Evolutionary conservation across 2,888 invertebrate species (phyloP).

Genomic region (Scaeva pyrastri): DNA sequence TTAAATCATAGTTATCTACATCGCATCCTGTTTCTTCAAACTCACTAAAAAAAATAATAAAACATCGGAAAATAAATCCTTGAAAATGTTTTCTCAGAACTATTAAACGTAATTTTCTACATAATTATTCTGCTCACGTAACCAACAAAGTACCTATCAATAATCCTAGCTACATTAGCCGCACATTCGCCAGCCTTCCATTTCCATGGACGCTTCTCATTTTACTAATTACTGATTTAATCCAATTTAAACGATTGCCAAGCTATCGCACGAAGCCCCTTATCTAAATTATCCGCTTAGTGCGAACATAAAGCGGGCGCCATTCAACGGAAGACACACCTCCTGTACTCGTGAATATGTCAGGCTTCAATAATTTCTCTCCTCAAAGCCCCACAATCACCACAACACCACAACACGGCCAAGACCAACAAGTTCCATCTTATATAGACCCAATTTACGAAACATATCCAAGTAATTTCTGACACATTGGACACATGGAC

Average conservation of each 20-base stretch:
- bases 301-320: constrained; percentile 51
- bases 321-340: constrained; percentile 66
- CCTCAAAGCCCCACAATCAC: constrained; percentile 13
- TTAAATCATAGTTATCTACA: no score
- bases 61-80: neutral
- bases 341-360: constrained; percentile 53
- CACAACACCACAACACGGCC: neutral
- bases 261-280: constrained; percentile 48
- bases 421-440: neutral
- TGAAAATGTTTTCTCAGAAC: neutral
- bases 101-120: neutral
- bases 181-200: constrained; percentile 38
- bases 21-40: no score
- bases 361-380: constrained; percentile 55
- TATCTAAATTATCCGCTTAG: constrained; percentile 72
- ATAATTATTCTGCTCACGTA: neutral
- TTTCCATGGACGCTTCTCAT: constrained; percentile 40
- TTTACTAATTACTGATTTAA: constrained; percentile 68
- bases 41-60: neutral
- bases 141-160: constrained; percentile 35
- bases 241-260: constrained; percentile 66
- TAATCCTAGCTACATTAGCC: constrained; percentile 45
- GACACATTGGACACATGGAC: constrained; percentile 68
- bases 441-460: constrained; percentile 35
- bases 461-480: constrained; percentile 44